Conservation (phyloP, 2,113 vertebrate genomes). For the Ivindomyrus marchei region DNA sequence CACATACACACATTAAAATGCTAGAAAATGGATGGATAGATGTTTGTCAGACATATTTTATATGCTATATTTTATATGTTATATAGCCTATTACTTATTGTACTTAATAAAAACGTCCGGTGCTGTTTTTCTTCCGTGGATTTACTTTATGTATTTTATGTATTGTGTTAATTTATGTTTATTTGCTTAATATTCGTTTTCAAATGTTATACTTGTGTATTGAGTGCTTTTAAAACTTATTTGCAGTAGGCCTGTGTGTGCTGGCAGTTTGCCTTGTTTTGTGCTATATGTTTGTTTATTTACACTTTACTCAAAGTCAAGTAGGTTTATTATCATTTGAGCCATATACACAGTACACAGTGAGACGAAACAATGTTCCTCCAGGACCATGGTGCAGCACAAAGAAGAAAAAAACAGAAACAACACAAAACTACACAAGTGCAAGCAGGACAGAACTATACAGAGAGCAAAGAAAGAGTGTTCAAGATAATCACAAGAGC, state of each 20-base stretch:
- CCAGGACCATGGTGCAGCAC: neutral
- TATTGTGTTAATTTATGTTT: neutral
- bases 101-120: neutral
- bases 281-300: neutral
- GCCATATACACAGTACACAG: neutral
- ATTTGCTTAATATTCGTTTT: neutral
- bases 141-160: neutral
- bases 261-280: neutral
- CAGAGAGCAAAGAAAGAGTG: neutral
- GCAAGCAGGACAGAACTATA: neutral
- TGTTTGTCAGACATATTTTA: neutral
- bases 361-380: neutral
- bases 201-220: neutral
- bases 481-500: neutral
- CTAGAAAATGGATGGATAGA: neutral
- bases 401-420: neutral
- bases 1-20: neutral
- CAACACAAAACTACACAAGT: neutral
- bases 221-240: neutral
- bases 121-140: neutral
- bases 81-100: neutral
- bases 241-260: neutral
- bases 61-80: neutral
- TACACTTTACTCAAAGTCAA: neutral
- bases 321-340: neutral